Percentiles rank a stretch among this genome's conserved stretches.
phyloP scores from a whole-genome alignment of 64 coral and sea anemone genomes.

The Montipora sp. region DNA sequence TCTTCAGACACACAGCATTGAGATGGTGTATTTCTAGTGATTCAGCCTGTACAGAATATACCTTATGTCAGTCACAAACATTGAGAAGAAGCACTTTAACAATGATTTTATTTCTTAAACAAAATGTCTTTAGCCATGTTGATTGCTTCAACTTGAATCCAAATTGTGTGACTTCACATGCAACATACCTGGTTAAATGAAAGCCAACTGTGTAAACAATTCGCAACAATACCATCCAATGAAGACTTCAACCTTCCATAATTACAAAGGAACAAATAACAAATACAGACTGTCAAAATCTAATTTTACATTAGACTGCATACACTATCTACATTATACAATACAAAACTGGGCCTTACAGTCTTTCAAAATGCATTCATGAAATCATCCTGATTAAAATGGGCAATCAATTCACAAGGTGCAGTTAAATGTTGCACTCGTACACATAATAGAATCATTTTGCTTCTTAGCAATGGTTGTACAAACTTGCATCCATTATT shows the following conservation, averaged over 20 bases:
- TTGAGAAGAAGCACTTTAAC: neutral
- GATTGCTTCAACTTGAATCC: neutral
- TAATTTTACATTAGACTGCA: neutral
- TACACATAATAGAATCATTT: too few species aligned
- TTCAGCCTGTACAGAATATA: conserved; percentile 1
- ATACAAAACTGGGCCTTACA: too few species aligned
- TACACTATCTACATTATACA: neutral
- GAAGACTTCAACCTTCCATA: conserved; percentile 45
- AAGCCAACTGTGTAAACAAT: conserved; percentile 60
- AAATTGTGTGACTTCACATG: neutral
- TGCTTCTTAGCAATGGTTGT: too few species aligned
- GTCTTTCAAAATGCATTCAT: too few species aligned
- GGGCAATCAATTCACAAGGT: too few species aligned
- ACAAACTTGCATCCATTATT: too few species aligned
- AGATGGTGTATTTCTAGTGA: conserved; percentile 6
- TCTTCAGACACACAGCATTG: conserved; percentile 20
- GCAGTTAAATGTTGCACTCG: too few species aligned
- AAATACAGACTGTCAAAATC: neutral
- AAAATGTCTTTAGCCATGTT: too few species aligned
- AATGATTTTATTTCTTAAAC: too few species aligned
- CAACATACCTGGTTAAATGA: conserved; percentile 60
- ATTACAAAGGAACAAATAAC: neutral
- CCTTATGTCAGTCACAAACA: neutral
- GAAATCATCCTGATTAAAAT: too few species aligned
- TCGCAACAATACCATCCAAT: conserved; percentile 29